Evolutionary conservation across 2,113 vertebrate genomes (phyloP).

Genomic region (Prunella himalayana): DNA sequence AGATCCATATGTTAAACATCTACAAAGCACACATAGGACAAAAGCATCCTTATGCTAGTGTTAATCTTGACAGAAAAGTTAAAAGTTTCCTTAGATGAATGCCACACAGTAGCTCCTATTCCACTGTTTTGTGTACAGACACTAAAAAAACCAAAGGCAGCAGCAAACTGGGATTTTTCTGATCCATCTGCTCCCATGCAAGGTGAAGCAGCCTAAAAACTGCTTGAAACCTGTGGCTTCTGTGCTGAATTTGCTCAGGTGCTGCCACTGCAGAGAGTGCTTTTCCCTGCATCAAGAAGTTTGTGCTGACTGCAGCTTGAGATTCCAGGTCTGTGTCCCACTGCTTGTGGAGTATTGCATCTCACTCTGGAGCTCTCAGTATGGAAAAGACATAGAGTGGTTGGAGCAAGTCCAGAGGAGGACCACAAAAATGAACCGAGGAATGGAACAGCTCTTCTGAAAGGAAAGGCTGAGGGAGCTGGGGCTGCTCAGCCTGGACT

Average conservation of each 20-base stretch:
- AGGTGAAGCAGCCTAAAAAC: background rate
- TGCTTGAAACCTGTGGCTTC: background rate
- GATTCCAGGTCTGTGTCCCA: background rate
- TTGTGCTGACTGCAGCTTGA: background rate
- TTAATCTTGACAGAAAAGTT: background rate
- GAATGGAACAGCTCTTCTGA: background rate
- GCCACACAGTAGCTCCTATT: background rate
- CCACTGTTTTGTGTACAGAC: background rate
- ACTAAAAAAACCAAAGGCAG: background rate
- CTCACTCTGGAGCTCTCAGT: background rate
- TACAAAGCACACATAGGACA: background rate
- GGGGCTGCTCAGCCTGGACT: background rate
- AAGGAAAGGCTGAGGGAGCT: background rate
- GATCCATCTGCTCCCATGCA: background rate
- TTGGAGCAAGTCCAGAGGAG: background rate
- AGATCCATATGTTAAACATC: background rate
- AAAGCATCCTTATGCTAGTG: background rate
- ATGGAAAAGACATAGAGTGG: background rate
- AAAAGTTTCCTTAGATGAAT: background rate
- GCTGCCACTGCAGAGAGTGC: background rate
- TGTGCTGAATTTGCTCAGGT: background rate
- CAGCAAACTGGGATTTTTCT: rapidly evolving
- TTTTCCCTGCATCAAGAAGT: background rate
- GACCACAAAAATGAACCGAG: background rate
- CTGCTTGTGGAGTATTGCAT: background rate